Evolutionary conservation across 2,113 vertebrate species (phyloP).

Genomic region (Ictalurus punctatus): DNA sequence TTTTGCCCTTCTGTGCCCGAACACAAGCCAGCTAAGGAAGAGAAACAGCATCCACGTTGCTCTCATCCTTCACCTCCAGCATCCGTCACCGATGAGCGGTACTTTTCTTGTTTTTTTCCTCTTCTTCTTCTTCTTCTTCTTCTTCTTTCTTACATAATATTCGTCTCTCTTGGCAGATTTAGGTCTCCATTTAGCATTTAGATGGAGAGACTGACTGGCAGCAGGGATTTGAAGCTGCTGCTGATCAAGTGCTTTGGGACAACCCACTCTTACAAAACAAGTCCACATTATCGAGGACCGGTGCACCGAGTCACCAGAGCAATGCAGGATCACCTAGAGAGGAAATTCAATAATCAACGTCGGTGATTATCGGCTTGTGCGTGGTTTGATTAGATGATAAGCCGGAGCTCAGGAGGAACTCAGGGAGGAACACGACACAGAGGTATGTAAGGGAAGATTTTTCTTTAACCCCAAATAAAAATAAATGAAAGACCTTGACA

Average conservation of each 20-base stretch:
- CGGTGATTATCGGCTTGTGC: background rate
- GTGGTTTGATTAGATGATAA: background rate
- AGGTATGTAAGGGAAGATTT: background rate
- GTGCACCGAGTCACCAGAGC: too few relatives aligned
- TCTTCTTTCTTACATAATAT: background rate
- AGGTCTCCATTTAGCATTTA: background rate
- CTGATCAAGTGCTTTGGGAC: background rate
- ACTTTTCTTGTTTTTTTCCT: background rate
- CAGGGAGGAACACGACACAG: too few relatives aligned
- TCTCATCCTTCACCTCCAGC: constrained; percentile 26
- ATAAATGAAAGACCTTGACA: background rate
- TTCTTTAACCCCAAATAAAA: background rate
- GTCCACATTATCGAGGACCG: background rate
- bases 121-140: background rate
- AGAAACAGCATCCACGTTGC: background rate
- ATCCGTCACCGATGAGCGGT: background rate
- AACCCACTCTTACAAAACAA: background rate
- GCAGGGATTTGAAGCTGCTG: background rate
- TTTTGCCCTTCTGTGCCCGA: background rate
- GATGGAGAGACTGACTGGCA: background rate
- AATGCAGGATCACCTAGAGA: background rate
- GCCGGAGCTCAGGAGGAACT: background rate
- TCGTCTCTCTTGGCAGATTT: too few relatives aligned
- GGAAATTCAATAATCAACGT: background rate
- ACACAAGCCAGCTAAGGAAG: background rate